These are phyloP conservation scores for Dicycla oo DNA, from an alignment of 2,888 invertebrate species.

Conservation along the genomic window DNA sequence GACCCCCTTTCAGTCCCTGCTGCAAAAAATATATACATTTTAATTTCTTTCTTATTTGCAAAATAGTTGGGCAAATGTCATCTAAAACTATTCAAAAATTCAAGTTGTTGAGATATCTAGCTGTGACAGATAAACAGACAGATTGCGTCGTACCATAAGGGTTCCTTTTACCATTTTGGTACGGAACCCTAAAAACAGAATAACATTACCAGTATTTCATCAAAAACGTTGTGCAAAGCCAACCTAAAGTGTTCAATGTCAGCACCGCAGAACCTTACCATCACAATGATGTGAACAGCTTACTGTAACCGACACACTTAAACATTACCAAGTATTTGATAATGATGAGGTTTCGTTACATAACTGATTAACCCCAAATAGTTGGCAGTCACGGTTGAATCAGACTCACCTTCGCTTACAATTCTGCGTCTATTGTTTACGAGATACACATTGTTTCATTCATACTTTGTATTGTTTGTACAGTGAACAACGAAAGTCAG, in stretches of 20 bases:
- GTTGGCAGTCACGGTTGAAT: slow-evolving; percentile 67
- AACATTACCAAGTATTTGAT: slow-evolving; percentile 62
- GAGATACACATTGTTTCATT: slow-evolving; percentile 75
- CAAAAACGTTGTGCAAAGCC: slow-evolving; percentile 30
- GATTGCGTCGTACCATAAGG: too few species aligned
- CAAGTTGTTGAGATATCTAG: too few species aligned
- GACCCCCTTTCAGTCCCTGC: too few species aligned
- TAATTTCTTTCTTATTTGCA: too few species aligned
- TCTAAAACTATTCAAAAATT: too few species aligned
- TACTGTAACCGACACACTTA: slow-evolving; percentile 55
- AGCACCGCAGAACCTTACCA: slow-evolving; percentile 46
- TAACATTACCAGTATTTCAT: slow-evolving; percentile 29
- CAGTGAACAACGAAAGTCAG: not conserved
- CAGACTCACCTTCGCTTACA: slow-evolving; percentile 72
- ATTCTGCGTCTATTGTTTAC: slow-evolving; percentile 73
- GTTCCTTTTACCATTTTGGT: too few species aligned
- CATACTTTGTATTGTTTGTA: slow-evolving; percentile 59
- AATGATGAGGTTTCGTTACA: slow-evolving; percentile 63
- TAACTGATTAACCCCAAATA: slow-evolving; percentile 71
- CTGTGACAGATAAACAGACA: too few species aligned
- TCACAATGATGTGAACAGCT: slow-evolving; percentile 63
- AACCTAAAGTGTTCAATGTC: slow-evolving; percentile 50
- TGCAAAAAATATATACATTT: too few species aligned
- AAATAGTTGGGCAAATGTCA: too few species aligned
- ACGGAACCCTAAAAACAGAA: too few species aligned